Conservation (phyloP, 2,797 vertebrate genomes). For the Varecia variegata region DNA sequence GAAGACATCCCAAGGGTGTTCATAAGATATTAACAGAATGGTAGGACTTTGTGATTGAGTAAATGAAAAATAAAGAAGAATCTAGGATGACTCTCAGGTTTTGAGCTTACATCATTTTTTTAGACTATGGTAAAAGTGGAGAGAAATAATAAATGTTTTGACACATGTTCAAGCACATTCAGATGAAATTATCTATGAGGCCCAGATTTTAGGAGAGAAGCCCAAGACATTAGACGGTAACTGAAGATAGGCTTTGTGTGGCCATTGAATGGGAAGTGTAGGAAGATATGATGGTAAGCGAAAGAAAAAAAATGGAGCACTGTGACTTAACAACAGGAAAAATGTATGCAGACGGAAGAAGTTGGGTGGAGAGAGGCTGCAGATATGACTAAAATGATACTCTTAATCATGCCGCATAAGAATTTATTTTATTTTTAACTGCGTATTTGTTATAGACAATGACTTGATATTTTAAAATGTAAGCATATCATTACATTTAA, state of each 20-base stretch:
- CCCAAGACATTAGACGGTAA: not conserved
- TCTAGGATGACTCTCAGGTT: not conserved
- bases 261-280: not conserved
- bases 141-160: not conserved
- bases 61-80: not conserved
- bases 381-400: not conserved
- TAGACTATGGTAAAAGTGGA: not conserved
- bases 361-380: not conserved
- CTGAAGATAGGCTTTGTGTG: not conserved
- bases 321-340: not conserved
- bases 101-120: not conserved
- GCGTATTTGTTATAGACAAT: not conserved
- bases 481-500: not conserved
- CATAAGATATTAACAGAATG: not conserved
- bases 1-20: not conserved
- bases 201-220: not conserved
- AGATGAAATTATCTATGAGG: not conserved
- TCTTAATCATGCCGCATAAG: not conserved
- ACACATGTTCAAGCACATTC: not conserved
- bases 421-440: conserved; percentile 31
- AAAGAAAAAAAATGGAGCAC: not conserved
- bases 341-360: not conserved
- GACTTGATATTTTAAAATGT: not conserved
- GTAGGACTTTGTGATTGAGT: not conserved
- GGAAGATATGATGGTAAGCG: not conserved